Evolutionary conservation across 2,113 vertebrate genomes (phyloP).

Genomic region (Cisticola juncidis): DNA sequence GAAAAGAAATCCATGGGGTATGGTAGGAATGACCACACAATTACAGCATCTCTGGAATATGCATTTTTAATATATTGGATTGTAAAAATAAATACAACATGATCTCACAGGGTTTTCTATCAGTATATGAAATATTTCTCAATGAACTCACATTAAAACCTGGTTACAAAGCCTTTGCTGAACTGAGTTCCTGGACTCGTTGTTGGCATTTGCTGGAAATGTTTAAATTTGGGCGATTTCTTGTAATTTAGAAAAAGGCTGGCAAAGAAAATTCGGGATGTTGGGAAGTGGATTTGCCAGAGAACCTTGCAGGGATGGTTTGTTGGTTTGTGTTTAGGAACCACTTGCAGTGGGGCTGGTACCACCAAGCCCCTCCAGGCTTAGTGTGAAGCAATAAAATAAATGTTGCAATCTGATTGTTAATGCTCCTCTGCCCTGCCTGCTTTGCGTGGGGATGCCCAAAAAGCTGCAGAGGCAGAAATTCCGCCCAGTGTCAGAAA

Average conservation of each 20-base stretch:
- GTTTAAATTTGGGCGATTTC: neutral
- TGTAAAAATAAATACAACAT: neutral
- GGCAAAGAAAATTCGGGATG: neutral
- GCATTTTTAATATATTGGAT: neutral
- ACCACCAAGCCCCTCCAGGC: neutral
- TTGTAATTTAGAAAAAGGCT: neutral
- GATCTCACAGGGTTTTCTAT: neutral
- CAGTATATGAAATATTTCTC: neutral
- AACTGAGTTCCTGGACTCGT: neutral
- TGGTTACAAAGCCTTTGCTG: neutral
- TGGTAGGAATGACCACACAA: neutral
- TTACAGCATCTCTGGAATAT: neutral
- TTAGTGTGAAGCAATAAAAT: neutral
- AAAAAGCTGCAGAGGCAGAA: neutral
- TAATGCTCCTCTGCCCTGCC: neutral
- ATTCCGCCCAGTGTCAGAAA: neutral
- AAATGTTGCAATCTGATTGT: neutral
- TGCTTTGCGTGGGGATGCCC: neutral
- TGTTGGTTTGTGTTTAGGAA: neutral
- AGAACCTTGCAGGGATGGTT: neutral
- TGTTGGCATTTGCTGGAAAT: neutral
- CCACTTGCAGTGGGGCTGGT: neutral
- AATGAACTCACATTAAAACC: neutral
- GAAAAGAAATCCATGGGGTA: neutral
- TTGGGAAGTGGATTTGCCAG: neutral